phyloP scores from a whole-genome alignment of 2,113 vertebrate species.

The Actenoides lindsayi region DNA sequence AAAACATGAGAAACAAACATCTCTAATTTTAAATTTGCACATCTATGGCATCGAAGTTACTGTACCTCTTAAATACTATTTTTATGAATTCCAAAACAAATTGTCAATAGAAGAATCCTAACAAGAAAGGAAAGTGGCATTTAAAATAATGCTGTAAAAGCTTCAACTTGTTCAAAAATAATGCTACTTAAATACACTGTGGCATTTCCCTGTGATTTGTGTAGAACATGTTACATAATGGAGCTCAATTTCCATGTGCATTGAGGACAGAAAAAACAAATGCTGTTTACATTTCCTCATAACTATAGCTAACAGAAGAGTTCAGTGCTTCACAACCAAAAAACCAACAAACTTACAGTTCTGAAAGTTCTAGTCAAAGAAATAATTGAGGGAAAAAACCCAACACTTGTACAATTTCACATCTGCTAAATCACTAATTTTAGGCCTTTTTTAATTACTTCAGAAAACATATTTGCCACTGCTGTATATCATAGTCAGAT shows the following conservation, averaged over 20 bases:
- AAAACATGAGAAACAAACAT: background rate
- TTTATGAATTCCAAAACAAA: background rate
- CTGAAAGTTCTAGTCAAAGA: background rate
- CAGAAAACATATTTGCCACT: conserved; percentile 32
- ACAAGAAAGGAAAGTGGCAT: background rate
- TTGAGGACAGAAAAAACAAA: conserved; percentile 8
- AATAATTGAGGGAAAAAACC: background rate
- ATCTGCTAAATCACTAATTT: conserved; percentile 27
- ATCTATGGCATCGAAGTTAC: background rate
- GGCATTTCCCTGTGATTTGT: background rate
- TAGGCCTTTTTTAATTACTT: background rate
- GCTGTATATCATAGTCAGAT: background rate
- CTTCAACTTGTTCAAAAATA: background rate
- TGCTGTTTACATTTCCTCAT: background rate
- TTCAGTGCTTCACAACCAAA: background rate
- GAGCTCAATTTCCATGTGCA: conserved; percentile 4
- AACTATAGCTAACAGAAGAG: background rate
- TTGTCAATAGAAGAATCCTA: background rate
- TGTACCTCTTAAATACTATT: background rate
- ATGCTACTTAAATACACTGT: background rate
- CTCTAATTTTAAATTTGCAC: background rate
- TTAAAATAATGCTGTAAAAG: background rate
- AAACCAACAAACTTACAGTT: background rate
- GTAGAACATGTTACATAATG: background rate
- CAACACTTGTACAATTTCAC: background rate